Evolutionary conservation across 2,113 vertebrate species (phyloP).

Genomic region (Ginglymostoma cirratum): DNA sequence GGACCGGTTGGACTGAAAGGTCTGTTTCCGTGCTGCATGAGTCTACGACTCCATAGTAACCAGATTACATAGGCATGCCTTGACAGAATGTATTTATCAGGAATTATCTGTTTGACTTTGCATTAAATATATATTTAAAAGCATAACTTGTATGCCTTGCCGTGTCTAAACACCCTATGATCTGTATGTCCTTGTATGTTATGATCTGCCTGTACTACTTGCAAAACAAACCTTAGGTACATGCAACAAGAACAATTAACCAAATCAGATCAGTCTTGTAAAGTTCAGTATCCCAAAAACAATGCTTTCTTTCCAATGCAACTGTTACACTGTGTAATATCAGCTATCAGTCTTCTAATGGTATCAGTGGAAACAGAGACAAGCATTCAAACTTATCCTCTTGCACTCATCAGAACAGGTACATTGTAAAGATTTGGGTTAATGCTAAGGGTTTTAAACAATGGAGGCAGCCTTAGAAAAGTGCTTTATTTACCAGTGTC

Average conservation of each 20-base stretch:
- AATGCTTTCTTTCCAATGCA: not conserved
- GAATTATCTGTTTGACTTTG: not conserved
- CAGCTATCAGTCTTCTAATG: not conserved
- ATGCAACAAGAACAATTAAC: too few species aligned
- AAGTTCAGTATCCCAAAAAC: not conserved
- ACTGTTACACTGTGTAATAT: not conserved
- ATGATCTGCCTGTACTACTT: too few species aligned
- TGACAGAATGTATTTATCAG: not conserved
- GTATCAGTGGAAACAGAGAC: too few species aligned
- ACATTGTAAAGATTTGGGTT: too few species aligned
- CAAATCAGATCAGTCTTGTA: not conserved
- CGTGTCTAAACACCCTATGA: too few species aligned
- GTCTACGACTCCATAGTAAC: not conserved
- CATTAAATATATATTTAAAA: not conserved
- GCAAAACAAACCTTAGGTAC: too few species aligned
- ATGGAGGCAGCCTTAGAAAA: not conserved
- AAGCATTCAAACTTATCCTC: too few species aligned
- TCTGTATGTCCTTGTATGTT: too few species aligned
- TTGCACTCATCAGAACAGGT: too few species aligned
- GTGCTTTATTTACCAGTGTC: not conserved
- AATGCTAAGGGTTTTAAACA: not conserved
- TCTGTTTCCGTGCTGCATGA: too few species aligned
- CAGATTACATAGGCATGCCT: not conserved
- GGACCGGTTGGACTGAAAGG: too few species aligned
- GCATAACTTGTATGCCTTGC: too few species aligned